Evolutionary conservation across 1,140 invertebrate genomes (phyloP), one percentile per base, ranked within the genome.

Genomic region (Thalassaphorura encarpata): DNA sequence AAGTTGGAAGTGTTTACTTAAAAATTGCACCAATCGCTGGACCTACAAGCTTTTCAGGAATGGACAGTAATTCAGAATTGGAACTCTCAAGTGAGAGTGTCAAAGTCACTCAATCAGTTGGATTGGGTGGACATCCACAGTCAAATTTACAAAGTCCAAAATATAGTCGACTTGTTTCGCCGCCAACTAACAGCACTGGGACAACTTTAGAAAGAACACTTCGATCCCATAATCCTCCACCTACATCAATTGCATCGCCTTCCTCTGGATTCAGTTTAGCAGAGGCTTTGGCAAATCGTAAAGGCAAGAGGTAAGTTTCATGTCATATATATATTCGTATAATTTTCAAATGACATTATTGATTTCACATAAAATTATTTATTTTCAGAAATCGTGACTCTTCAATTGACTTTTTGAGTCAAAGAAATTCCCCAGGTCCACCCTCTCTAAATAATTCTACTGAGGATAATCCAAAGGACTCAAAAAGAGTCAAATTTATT

Each of bases 71-170:
- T 36, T 36, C 11, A 36, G 33, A 36, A 36, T 11, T 36, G n/a
- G 11, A 36, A 36, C 11, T 36, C 33, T 11, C 11, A 36, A 11
- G 33, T 36, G 11, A 11, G 6, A 15, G 28, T 29, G 28, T 39
- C 41, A 27, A 23, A 51, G 33, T 40, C n/a, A n/a, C n/a, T n/a
- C n/a, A n/a, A n/a, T n/a, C n/a, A n/a, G 56, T 28, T 43, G 57
- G 57, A 1, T 24, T 59, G 19, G 57, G 57, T 1, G 57, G 57
- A 15, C 54, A 50, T 43, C 57, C 57, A 6, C 46, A 54, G 29
- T 26, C 47, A 11, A 45, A 29, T 23, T 45, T 59, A 29, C 29
- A 28, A 5, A 48, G 31, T 5, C 50, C 26, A 42, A 46, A 52
- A 26, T 36, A 54, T 18, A 21, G 33, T 36, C 33, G 40, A 48